Base-by-base conservation (phyloP, 2,113 vertebrate genomes). In the Gymnorhina tibicen region DNA sequence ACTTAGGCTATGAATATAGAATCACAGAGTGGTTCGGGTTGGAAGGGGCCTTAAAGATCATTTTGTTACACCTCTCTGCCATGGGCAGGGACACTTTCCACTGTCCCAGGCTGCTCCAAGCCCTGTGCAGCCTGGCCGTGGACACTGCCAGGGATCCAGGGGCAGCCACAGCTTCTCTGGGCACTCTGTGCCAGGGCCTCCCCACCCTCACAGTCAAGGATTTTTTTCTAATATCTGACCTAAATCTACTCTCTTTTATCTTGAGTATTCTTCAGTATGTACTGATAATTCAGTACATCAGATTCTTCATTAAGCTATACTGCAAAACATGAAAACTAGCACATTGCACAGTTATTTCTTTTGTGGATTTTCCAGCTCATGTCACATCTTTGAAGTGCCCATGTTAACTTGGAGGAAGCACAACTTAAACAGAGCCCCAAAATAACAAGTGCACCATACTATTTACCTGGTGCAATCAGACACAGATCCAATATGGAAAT, bases 311-410 rank as follows among this genome's bases (percentile, higher is more conserved):
- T 93, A 64, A 85, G 77, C 13, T 86, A 13, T n/a, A 16, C 24
- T 15, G 14, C 9, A n/a, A 64, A 93, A 81, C 75, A 27, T 8
- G 7, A 59, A 69, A 95, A 56, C 39, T 53, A 80, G 28, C 32
- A 58, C 16, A 58, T 12, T 52, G 23, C 33, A 46, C 26, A 30
- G 3, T 41, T 41, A 16, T 2, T 59, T 75, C 1, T 30, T 88
- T 58, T 80, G 41, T 67, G 53, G 56, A 77, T 92, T 84, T 91
- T 84, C 79, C 89, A 82, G 76, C 16, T 86, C 27, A 11, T 7
- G 8, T 44, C 50, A 93, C 41, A 72, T 56, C 27, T 58, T 37
- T 68, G 74, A 95, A 79, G 46, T 37, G 58, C 73, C 82, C 42
- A 21, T 39, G 42, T 78, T 74, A 78, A 68, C 52, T 68, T 91